These are phyloP conservation scores for Diachrysia chrysitis DNA, from an alignment of 2,888 invertebrate genomes.

Conservation along the genomic window DNA sequence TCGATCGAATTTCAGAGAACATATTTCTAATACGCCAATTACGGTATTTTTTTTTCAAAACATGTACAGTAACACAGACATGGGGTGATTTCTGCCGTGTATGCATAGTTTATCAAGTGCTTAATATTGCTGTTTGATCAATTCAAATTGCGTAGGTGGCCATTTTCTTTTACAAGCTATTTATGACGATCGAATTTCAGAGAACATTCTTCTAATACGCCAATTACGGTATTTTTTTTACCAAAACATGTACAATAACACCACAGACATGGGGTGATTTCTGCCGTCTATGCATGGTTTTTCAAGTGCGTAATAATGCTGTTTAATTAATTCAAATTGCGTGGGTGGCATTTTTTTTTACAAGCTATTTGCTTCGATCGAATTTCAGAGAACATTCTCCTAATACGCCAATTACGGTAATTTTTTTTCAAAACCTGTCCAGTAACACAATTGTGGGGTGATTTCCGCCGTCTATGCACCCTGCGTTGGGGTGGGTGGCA, in stretches of 20 bases:
- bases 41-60: background rate
- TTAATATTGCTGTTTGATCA: too few relatives aligned
- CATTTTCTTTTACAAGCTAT: background rate
- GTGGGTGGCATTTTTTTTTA: background rate
- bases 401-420: background rate
- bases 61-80: background rate
- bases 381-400: background rate
- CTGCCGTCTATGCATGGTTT: background rate
- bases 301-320: too few relatives aligned
- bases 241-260: background rate
- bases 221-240: background rate
- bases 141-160: too few relatives aligned
- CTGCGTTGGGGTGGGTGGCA: background rate
- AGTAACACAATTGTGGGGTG: background rate
- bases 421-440: background rate
- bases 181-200: too few relatives aligned
- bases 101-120: background rate
- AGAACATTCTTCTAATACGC: background rate
- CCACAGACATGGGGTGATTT: background rate
- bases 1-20: too few relatives aligned
- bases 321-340: too few relatives aligned
- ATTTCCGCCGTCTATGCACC: background rate
- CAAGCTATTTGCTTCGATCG: background rate
- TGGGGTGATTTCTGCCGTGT: background rate
- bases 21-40: background rate